Percentiles rank a stretch among this genome's conserved stretches.
These are phyloP conservation scores for Miltochrista miniata DNA, from an alignment of 2,888 invertebrate species.

Conservation along the genomic window DNA sequence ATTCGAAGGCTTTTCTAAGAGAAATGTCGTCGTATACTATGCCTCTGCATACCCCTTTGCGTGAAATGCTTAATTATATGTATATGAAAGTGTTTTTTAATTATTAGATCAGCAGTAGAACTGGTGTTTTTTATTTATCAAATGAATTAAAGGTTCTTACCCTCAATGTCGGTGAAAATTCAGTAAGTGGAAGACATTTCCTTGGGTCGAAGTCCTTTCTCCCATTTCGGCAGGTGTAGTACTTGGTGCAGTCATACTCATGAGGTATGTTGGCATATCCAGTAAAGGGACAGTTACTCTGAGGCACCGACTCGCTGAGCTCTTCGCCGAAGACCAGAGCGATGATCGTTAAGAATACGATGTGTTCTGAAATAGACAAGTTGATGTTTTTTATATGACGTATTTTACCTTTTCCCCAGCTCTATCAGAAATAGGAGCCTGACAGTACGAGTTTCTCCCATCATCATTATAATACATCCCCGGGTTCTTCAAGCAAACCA, in stretches of 20 bases:
- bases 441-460: too few species aligned
- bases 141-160: too few species aligned
- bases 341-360: neutral
- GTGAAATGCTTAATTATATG: too few species aligned
- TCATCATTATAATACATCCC: too few species aligned
- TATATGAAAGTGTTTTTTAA: too few species aligned
- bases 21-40: too few species aligned
- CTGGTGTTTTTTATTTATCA: too few species aligned
- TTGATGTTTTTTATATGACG: neutral
- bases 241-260: constrained; percentile 39
- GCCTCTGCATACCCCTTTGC: too few species aligned
- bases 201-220: neutral
- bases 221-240: constrained; percentile 12
- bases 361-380: neutral
- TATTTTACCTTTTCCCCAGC: neutral
- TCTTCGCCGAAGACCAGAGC: neutral
- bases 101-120: too few species aligned
- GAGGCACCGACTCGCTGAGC: neutral
- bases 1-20: too few species aligned
- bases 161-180: neutral
- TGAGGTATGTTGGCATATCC: constrained; percentile 36
- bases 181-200: neutral
- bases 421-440: too few species aligned
- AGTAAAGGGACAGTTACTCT: neutral
- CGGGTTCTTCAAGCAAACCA: too few species aligned